Evolutionary conservation across 2,797 vertebrate species (phyloP).

Genomic region (Mionectes olivaceus): DNA sequence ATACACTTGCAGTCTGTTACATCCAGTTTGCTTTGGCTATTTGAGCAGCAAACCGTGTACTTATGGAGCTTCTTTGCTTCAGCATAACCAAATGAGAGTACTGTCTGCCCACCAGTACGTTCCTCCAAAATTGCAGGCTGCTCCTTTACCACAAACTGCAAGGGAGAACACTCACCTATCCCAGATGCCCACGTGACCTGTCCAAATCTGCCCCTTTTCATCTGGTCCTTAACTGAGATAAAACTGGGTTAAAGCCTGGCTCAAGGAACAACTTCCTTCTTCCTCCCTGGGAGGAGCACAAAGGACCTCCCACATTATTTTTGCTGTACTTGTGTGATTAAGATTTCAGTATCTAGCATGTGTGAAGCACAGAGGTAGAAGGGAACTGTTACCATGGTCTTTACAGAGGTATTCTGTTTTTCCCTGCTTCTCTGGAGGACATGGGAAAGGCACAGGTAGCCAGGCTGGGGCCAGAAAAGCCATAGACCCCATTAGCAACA

Average conservation of each 20-base stretch:
- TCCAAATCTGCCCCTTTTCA: neutral
- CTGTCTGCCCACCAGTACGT: neutral
- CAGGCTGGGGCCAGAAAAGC: neutral
- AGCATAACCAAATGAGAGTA: neutral
- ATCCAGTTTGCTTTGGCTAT: neutral
- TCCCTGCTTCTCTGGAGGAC: fast-evolving
- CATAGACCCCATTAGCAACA: neutral
- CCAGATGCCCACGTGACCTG: neutral
- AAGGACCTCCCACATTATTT: neutral
- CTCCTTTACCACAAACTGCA: neutral
- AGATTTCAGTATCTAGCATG: neutral
- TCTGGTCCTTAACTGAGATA: neutral
- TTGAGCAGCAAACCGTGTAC: neutral
- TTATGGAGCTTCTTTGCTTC: neutral
- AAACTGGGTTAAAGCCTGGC: neutral
- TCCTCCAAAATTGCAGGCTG: neutral
- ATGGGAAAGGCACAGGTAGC: neutral
- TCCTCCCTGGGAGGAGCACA: neutral
- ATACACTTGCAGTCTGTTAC: neutral
- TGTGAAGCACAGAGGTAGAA: neutral
- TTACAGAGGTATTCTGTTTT: neutral
- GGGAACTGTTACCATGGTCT: fast-evolving
- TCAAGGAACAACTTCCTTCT: neutral
- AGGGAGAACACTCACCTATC: fast-evolving
- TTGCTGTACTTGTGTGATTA: neutral